A percentile compares a stretch with the other conserved stretches of the same genome.
Conservation (phyloP, 2,888 invertebrate genomes). For the Pantelozetes paolii region DNA sequence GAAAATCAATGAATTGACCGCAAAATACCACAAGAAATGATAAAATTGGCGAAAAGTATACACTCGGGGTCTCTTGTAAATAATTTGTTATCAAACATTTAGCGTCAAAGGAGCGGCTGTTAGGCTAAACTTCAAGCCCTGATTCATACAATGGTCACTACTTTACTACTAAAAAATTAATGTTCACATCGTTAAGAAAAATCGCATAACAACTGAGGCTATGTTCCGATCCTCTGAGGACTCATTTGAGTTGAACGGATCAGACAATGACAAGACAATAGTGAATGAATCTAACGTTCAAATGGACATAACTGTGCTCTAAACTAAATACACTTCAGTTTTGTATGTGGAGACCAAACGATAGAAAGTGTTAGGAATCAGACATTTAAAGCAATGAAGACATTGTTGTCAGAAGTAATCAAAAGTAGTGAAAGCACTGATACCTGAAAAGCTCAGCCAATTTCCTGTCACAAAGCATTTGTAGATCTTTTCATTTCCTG, state of each 20-base stretch:
- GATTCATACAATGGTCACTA: slow-evolving; percentile 15
- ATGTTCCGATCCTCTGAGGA: slow-evolving; percentile 17
- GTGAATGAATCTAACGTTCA: background rate
- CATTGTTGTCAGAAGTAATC: slow-evolving; percentile 5
- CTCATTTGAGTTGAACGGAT: background rate
- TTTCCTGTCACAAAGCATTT: slow-evolving; percentile 28
- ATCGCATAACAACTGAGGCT: slow-evolving; percentile 15
- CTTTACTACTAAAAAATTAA: slow-evolving; percentile 24
- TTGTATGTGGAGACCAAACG: too few species aligned
- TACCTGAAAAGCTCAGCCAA: slow-evolving; percentile 29
- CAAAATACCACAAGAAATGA: slow-evolving; percentile 9
- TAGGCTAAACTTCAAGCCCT: background rate
- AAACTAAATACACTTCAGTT: too few species aligned
- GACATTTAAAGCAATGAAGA: background rate
- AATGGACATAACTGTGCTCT: slow-evolving; percentile 9
- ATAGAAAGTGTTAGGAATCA: background rate
- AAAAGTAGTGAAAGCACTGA: slow-evolving; percentile 13
- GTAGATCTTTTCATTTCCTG: slow-evolving; percentile 30
- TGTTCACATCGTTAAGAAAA: slow-evolving; percentile 27
- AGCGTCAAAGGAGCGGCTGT: slow-evolving; percentile 1
- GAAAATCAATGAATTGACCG: background rate
- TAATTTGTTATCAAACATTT: slow-evolving; percentile 27
- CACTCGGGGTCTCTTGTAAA: slow-evolving; percentile 20
- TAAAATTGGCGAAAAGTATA: slow-evolving; percentile 23
- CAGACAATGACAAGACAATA: slow-evolving; percentile 14